Evolutionary conservation across 2,797 vertebrate genomes (phyloP).

Genomic region (Choloepus didactylus): DNA sequence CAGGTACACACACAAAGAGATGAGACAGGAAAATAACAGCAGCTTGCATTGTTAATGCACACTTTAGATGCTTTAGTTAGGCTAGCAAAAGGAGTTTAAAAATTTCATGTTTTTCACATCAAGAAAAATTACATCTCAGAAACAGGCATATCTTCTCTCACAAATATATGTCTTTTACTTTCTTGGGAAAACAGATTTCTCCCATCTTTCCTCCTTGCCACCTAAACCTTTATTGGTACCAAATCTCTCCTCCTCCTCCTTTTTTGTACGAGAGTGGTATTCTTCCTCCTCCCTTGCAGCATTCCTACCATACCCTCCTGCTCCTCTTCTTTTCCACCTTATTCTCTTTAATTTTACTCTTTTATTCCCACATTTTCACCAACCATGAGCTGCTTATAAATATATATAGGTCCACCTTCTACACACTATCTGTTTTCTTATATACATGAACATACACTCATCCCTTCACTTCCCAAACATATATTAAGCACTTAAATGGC

Average conservation of each 20-base stretch:
- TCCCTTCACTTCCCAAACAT: background rate
- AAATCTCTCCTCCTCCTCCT: background rate
- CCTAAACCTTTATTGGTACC: background rate
- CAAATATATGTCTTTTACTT: background rate
- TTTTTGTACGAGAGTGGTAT: background rate
- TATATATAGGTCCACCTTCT: background rate
- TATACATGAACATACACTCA: background rate
- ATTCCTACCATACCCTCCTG: background rate
- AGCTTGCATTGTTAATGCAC: background rate
- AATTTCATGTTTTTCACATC: background rate
- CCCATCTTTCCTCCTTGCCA: background rate
- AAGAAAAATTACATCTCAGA: background rate
- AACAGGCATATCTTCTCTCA: background rate
- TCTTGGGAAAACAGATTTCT: background rate
- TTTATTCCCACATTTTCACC: background rate
- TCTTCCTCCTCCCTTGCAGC: background rate
- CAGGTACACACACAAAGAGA: background rate
- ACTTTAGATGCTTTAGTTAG: slow-evolving; percentile 16
- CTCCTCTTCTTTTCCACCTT: background rate
- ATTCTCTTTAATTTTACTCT: background rate
- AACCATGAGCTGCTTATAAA: background rate
- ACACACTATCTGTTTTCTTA: background rate
- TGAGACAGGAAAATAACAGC: background rate
- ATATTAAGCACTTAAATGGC: background rate
- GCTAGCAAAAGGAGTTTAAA: slow-evolving; percentile 1